These are phyloP conservation scores for Leptobrachium leishanense DNA, from an alignment of 2,113 vertebrate species.

Conservation along the genomic window DNA sequence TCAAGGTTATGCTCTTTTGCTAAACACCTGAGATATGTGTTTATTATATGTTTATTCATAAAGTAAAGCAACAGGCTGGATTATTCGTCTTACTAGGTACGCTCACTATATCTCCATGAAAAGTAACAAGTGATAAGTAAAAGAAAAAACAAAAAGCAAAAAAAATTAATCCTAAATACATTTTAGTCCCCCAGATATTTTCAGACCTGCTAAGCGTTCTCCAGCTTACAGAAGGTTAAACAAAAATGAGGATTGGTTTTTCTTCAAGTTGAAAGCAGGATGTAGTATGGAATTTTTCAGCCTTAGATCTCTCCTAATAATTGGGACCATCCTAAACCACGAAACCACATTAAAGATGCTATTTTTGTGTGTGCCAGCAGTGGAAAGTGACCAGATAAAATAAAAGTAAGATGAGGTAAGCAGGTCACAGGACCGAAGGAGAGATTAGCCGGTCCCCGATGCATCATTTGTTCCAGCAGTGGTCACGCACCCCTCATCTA, in stretches of 20 bases:
- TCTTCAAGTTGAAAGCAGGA: slow-evolving; percentile 31
- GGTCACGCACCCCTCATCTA: slow-evolving; percentile 27
- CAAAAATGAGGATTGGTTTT: slow-evolving; percentile 33
- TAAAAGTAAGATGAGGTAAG: slow-evolving; percentile 47
- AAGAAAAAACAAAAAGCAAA: background rate
- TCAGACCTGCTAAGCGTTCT: background rate
- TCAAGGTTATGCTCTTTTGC: too few species aligned
- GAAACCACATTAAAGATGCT: slow-evolving; percentile 41
- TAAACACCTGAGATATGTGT: too few species aligned
- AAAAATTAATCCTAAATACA: background rate
- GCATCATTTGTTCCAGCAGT: slow-evolving; percentile 39
- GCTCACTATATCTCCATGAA: too few species aligned
- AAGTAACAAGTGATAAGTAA: background rate
- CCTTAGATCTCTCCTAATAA: slow-evolving; percentile 48
- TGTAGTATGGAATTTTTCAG: slow-evolving; percentile 37
- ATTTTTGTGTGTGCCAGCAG: slow-evolving; percentile 38
- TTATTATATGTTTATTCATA: too few species aligned
- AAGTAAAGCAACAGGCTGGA: too few species aligned
- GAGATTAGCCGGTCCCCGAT: slow-evolving; percentile 23
- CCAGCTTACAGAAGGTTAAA: slow-evolving; percentile 10
- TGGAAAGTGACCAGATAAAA: slow-evolving; percentile 51
- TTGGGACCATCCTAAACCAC: slow-evolving; percentile 49
- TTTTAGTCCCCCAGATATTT: background rate
- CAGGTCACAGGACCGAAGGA: slow-evolving; percentile 37
- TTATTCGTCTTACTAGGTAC: too few species aligned